Conservation (phyloP, 1,140 invertebrate genomes). For the Aphelinus certus region DNA sequence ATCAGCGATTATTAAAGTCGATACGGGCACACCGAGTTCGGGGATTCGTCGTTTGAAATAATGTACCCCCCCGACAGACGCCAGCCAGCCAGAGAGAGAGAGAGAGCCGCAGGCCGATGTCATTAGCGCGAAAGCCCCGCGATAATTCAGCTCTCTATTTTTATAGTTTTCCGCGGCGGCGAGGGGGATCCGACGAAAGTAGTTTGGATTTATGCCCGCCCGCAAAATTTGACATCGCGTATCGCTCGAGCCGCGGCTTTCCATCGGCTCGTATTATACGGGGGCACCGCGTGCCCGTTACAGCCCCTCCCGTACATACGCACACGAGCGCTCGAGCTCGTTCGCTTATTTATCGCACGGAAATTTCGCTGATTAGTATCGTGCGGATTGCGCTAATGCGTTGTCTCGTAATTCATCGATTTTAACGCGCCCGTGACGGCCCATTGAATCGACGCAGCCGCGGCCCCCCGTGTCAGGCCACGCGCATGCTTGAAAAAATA, state of each 20-base stretch:
- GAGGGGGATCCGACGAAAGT: slow-evolving; percentile 34
- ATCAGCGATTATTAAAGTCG: no score
- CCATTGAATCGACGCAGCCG: slow-evolving; percentile 58
- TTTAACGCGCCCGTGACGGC: slow-evolving; percentile 57
- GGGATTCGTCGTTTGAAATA: no score
- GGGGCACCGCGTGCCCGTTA: slow-evolving; percentile 25
- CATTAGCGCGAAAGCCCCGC: slow-evolving; percentile 10
- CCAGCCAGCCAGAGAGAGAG: neutral
- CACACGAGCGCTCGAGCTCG: slow-evolving; percentile 29
- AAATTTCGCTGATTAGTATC: slow-evolving; percentile 66
- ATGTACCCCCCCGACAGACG: no score
- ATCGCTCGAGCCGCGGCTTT: neutral
- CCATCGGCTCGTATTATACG: slow-evolving; percentile 2
- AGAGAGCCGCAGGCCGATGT: neutral
- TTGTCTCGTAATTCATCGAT: slow-evolving; percentile 65
- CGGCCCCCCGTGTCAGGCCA: neutral
- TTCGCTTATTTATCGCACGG: slow-evolving; percentile 59
- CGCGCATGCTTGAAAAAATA: neutral
- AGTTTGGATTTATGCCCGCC: slow-evolving; percentile 36
- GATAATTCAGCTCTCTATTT: slow-evolving; percentile 29
- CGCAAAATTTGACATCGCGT: slow-evolving; percentile 37
- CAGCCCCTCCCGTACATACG: neutral
- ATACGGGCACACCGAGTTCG: no score
- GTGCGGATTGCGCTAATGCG: slow-evolving; percentile 63
- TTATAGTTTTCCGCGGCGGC: slow-evolving; percentile 26